These are phyloP conservation scores for Chrysolina oricalcia DNA, from an alignment of 2,888 invertebrate genomes.

Conservation along the genomic window DNA sequence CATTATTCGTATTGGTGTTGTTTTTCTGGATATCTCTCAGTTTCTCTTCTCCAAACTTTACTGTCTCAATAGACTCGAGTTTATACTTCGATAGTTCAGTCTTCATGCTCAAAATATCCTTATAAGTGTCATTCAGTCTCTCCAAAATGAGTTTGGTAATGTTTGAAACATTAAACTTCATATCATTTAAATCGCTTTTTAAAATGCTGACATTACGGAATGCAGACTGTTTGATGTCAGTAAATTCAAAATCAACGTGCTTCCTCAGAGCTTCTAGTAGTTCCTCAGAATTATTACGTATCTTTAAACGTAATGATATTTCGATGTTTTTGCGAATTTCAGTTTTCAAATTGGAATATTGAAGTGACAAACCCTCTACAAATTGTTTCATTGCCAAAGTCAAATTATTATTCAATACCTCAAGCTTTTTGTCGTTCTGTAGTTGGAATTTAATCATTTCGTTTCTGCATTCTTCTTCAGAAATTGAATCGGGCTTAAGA, in stretches of 20 bases:
- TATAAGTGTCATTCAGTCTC: neutral
- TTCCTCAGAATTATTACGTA: neutral
- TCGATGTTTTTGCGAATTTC: neutral
- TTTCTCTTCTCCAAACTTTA: neutral
- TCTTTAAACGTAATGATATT: neutral
- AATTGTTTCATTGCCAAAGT: neutral
- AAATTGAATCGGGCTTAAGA: neutral
- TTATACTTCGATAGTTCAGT: neutral
- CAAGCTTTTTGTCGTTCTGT: neutral
- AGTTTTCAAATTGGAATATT: conserved; percentile 1
- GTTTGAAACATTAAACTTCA: neutral
- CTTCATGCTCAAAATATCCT: neutral
- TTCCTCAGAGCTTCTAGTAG: neutral
- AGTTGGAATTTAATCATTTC: neutral
- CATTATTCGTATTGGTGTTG: neutral
- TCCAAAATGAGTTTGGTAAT: neutral
- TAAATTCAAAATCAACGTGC: neutral
- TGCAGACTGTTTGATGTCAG: neutral
- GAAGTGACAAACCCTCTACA: neutral
- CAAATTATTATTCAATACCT: neutral
- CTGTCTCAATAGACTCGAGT: neutral
- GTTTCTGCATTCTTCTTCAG: neutral
- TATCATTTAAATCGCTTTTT: neutral
- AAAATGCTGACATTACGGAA: neutral
- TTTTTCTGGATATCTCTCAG: neutral